Percentiles rank a stretch among this genome's conserved stretches.
Conservation (phyloP, 1,140 invertebrate genomes). For the Leptinotarsa undecemlineata region DNA sequence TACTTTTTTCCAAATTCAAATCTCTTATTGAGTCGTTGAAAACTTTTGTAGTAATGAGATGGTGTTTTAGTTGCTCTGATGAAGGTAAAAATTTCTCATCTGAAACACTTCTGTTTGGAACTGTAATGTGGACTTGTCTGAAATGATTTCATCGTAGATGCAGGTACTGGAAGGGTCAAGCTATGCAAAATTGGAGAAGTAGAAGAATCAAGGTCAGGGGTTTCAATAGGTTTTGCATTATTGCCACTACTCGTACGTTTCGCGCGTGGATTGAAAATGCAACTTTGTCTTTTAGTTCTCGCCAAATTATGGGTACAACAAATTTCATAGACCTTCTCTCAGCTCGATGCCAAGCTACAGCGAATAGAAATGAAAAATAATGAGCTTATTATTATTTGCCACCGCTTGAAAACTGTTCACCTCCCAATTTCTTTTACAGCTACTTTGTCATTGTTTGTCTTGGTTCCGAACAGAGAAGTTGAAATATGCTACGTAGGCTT, state of each 20-base stretch:
- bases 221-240: constrained; percentile 12
- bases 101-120: constrained; percentile 1
- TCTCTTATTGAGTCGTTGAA: constrained; percentile 48
- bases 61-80: constrained; percentile 10
- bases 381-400: background rate
- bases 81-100: background rate
- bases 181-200: background rate
- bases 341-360: constrained; percentile 19
- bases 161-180: background rate
- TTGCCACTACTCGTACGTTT: background rate
- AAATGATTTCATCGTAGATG: background rate
- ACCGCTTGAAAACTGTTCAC: constrained; percentile 7
- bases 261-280: constrained; percentile 16
- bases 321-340: constrained; percentile 23
- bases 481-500: constrained; percentile 40
- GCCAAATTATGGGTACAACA: constrained; percentile 18
- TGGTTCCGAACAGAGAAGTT: constrained; percentile 27
- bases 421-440: constrained; percentile 19
- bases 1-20: constrained; percentile 47
- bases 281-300: constrained; percentile 21
- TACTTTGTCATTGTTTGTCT: constrained; percentile 32
- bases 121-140: background rate
- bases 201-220: background rate
- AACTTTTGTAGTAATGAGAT: constrained; percentile 41
- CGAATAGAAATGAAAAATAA: constrained; percentile 4